Percentiles rank a stretch among this genome's conserved stretches.
phyloP scores from a whole-genome alignment of 2,113 vertebrate species.

The Bos javanicus region DNA sequence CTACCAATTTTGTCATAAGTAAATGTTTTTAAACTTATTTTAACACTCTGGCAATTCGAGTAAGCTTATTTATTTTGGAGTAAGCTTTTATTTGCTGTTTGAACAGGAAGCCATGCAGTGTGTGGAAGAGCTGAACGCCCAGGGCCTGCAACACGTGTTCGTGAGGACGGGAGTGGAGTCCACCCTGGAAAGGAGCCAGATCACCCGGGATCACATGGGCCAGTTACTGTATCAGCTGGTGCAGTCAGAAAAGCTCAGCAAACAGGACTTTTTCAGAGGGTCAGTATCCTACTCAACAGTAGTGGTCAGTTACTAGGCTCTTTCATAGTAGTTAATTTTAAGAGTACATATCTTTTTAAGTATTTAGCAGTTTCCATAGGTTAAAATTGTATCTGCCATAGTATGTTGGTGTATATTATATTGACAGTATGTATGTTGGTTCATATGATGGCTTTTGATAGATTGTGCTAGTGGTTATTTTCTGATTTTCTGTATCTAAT shows the following conservation, averaged over 20 bases:
- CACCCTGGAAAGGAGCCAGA: conserved; percentile 95
- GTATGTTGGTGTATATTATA: neutral
- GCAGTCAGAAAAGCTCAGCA: conserved; percentile 89
- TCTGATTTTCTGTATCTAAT: neutral
- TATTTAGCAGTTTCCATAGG: neutral
- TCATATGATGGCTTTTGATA: neutral
- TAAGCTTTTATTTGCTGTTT: neutral
- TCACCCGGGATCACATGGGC: conserved; percentile 96
- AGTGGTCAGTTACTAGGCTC: neutral
- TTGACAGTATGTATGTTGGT: neutral
- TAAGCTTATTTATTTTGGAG: neutral
- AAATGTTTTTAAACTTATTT: conserved; percentile 2
- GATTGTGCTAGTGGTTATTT: neutral
- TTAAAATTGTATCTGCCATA: neutral
- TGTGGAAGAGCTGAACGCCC: conserved; percentile 90
- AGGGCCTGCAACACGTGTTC: conserved; percentile 87
- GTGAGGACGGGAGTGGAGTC: conserved; percentile 94
- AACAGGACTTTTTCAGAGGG: conserved; percentile 93
- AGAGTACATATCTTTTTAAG: neutral
- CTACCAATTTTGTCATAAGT: neutral
- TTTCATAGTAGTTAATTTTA: neutral
- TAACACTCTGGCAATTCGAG: neutral
- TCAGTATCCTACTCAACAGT: conserved; percentile 75
- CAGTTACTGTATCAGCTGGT: conserved; percentile 93
- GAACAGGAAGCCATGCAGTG: conserved; percentile 95